Conservation (phyloP, 2,888 invertebrate species). For the Sisyra terminalis region DNA sequence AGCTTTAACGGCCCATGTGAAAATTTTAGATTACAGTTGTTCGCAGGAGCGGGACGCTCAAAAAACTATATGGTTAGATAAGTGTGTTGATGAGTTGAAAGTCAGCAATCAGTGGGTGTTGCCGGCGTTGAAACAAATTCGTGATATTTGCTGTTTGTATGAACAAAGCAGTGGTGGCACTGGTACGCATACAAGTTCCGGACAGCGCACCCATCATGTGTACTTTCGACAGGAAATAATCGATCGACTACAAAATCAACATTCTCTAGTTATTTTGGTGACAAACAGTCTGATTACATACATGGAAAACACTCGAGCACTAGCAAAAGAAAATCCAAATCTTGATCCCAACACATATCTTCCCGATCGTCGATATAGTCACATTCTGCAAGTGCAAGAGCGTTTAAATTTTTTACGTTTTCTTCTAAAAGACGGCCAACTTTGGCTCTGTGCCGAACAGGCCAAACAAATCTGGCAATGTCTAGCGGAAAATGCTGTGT, state of each 20-base stretch:
- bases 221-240: constrained; percentile 51
- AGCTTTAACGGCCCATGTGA: constrained; percentile 85
- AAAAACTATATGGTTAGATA: constrained; percentile 88
- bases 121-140: constrained; percentile 87
- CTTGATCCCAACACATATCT: constrained; percentile 62
- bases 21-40: constrained; percentile 95
- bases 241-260: constrained; percentile 77
- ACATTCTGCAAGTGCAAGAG: constrained; percentile 84
- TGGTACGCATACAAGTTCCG: constrained; percentile 18
- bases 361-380: constrained; percentile 82
- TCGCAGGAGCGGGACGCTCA: constrained; percentile 93
- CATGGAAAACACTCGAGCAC: constrained; percentile 67
- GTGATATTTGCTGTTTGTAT: constrained; percentile 89
- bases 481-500: constrained; percentile 84
- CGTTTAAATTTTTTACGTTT: constrained; percentile 85
- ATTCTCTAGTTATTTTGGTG: constrained; percentile 84
- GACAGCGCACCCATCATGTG: constrained; percentile 36
- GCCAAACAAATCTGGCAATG: constrained; percentile 96
- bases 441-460: constrained; percentile 94
- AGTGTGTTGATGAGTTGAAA: constrained; percentile 90
- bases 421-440: constrained; percentile 84
- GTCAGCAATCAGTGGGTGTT: constrained; percentile 81
- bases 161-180: constrained; percentile 57
- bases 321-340: constrained; percentile 51
- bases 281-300: constrained; percentile 82